Percentiles rank a stretch among this genome's conserved stretches.
Evolutionary conservation across 2,113 vertebrate genomes (phyloP).

Genomic region (Paradoxurus hermaphroditus): DNA sequence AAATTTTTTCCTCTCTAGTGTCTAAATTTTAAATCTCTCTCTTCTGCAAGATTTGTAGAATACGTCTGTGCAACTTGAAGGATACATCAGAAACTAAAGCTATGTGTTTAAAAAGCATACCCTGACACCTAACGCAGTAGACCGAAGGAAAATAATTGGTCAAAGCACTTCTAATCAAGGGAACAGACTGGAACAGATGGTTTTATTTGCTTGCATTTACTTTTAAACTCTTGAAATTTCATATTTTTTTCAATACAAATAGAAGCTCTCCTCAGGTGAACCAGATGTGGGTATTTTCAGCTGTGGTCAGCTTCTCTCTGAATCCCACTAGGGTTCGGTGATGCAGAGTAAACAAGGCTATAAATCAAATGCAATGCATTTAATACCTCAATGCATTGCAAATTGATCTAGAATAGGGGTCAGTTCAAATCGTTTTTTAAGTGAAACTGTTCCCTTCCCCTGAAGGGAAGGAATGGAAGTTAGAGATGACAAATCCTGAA

Average conservation of each 20-base stretch:
- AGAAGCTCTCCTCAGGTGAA: conserved; percentile 35
- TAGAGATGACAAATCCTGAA: neutral
- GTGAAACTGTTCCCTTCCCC: conserved; percentile 4
- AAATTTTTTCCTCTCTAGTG: neutral
- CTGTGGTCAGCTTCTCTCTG: conserved; percentile 56
- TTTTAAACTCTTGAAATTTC: conserved; percentile 37
- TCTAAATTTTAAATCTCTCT: conserved; percentile 1
- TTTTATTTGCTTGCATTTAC: conserved; percentile 28
- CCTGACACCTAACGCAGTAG: neutral
- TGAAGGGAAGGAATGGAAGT: conserved; percentile 17
- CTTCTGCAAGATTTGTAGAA: neutral
- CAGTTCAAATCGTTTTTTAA: conserved; percentile 38
- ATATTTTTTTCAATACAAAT: conserved; percentile 24
- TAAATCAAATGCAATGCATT: conserved; percentile 67
- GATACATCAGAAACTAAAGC: neutral
- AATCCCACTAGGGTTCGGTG: conserved; percentile 48
- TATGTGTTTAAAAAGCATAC: neutral
- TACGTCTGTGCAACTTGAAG: neutral
- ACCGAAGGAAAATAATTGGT: neutral
- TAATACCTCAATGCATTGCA: conserved; percentile 66
- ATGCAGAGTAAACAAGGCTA: conserved; percentile 65
- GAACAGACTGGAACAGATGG: neutral
- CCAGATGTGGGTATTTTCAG: conserved; percentile 55
- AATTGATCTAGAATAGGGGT: conserved; percentile 62
- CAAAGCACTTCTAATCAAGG: neutral